Base-by-base conservation (phyloP, 2,888 invertebrate genomes). In the Ariolimax columbianus region DNA sequence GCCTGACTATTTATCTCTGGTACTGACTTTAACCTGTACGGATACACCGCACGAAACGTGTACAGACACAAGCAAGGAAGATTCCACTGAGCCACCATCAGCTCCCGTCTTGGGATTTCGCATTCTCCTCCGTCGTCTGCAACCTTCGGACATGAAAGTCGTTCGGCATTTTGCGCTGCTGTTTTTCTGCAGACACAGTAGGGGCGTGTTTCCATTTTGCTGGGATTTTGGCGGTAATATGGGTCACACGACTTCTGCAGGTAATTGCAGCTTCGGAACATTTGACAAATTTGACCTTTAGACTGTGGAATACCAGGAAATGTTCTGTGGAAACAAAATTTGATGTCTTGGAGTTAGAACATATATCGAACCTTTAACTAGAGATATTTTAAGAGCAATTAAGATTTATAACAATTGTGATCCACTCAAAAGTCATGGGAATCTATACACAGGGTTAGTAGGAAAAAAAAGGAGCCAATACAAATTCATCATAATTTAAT, bases 101-200 rank as follows among this genome's bases (percentile, higher is more conserved):
- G 33, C 33, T 80, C 70, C 11, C 85, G 80, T 43, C 82, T 63
- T 30, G 86, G 84, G 4, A 83, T 68, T 26, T 84, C 86, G 70
- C 87, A 87, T n/a, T 86, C 82, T 0, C 86, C 87, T 23, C 66
- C 86, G 38, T 87, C 87, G 59, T 80, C 73, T 17, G 26, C 75
- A 4, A 78, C 14, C 30, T 33, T 33, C 4, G 87, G 84, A 73
- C 87, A 87, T 26, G 77, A 73, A n/a, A 87, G 23, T 72, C 66
- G n/a, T 23, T 43, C 7, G 38, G 84, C 81, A 73, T 87, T 85
- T 36, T 70, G 68, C 19, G 73, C 59, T 30, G 86, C 68, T 26
- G 80, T 83, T 59, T 66, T 80, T n/a, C 87, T 75, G 73, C 87
- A 87, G 33, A 68, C 73, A 77, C 87, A 87, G 59, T 86, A 86